A percentile compares a stretch with the other conserved stretches of the same genome.
Evolutionary conservation across 1,140 invertebrate genomes (phyloP).

Genomic region (Anthonomus grandis): DNA sequence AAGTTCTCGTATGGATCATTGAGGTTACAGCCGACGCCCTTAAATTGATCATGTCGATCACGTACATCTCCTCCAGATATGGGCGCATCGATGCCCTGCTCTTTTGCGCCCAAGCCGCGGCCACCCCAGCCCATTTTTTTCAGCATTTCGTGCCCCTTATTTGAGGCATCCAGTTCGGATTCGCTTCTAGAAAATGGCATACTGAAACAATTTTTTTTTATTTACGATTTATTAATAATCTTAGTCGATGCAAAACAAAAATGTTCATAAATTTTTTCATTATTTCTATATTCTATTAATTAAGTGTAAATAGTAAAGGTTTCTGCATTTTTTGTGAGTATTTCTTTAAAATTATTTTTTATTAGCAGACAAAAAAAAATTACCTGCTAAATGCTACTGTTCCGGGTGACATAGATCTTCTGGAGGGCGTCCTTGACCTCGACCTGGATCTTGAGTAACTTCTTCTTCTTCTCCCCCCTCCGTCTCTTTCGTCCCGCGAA

Average conservation of each 20-base stretch:
- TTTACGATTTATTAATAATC: too few relatives aligned
- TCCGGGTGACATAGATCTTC: slow-evolving; percentile 9
- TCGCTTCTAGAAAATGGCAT: slow-evolving; percentile 33
- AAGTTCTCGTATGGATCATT: slow-evolving; percentile 97
- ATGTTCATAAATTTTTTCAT: too few relatives aligned
- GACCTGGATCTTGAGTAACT: slow-evolving; percentile 53
- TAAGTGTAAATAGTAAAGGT: too few relatives aligned
- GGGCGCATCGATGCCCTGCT: slow-evolving; percentile 92
- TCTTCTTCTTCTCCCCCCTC: slow-evolving; percentile 39
- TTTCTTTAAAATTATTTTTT: background rate
- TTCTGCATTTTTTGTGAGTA: too few relatives aligned
- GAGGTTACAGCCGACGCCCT: slow-evolving; percentile 85
- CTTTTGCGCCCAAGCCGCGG: slow-evolving; percentile 82
- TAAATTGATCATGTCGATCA: slow-evolving; percentile 88
- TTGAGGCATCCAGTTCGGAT: slow-evolving; percentile 72
- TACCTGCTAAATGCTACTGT: slow-evolving; percentile 15
- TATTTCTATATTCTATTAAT: too few relatives aligned
- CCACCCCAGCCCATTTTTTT: slow-evolving; percentile 93
- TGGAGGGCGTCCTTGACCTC: slow-evolving; percentile 51
- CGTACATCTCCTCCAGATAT: slow-evolving; percentile 88
- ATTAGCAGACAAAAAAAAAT: background rate
- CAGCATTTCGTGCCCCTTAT: slow-evolving; percentile 94
- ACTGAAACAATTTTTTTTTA: too few relatives aligned
- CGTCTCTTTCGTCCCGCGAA: too few relatives aligned
- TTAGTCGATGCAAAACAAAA: too few relatives aligned